These are phyloP conservation scores for Limnephilus rhombicus DNA, from an alignment of 2,888 invertebrate genomes.

Conservation along the genomic window DNA sequence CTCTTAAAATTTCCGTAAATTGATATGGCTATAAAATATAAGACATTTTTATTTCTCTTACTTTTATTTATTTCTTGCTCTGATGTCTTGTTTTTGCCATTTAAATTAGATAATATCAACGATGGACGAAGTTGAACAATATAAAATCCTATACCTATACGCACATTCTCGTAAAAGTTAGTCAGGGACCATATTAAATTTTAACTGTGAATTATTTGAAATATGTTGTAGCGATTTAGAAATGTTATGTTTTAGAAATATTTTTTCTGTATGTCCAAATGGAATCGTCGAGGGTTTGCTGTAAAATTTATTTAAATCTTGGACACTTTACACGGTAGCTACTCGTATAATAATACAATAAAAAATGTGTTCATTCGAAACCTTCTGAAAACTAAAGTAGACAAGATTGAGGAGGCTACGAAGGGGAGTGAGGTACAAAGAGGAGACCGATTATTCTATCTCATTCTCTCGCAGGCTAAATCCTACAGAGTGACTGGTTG, in stretches of 20 bases:
- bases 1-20: neutral
- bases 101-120: neutral
- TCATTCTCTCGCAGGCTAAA: too few relatives aligned
- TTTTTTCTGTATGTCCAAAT: too few relatives aligned
- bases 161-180: neutral
- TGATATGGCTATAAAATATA: neutral
- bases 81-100: neutral
- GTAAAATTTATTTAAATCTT: too few relatives aligned
- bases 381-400: too few relatives aligned
- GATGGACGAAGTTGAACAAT: neutral
- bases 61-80: neutral
- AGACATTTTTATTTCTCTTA: neutral
- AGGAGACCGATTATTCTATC: too few relatives aligned
- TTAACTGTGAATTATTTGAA: neutral
- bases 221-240: neutral
- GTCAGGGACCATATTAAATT: neutral
- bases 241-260: neutral
- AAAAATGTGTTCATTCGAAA: too few relatives aligned
- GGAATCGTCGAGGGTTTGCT: too few relatives aligned
- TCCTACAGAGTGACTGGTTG: too few relatives aligned
- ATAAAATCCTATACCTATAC: neutral
- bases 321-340: too few relatives aligned
- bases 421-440: too few relatives aligned
- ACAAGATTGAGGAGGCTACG: too few relatives aligned
- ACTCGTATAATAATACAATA: too few relatives aligned